Conservation (phyloP, 2,113 vertebrate species). For the Neopipo cinnamomea region DNA sequence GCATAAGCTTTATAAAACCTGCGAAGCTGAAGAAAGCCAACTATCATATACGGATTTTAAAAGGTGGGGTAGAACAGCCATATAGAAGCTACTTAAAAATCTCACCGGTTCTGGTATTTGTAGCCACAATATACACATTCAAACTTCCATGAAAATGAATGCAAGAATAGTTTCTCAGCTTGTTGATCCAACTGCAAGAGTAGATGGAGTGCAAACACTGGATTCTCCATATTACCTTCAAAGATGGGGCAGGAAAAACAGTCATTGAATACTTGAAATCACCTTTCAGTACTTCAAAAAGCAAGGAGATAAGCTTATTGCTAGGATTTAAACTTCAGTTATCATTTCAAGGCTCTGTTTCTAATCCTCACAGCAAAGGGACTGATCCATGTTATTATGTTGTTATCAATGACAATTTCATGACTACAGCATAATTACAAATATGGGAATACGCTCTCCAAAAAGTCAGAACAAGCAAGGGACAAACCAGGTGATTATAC, state of each 20-base stretch:
- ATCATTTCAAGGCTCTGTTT: neutral
- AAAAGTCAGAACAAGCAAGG: neutral
- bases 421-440: neutral
- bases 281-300: neutral
- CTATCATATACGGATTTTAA: neutral
- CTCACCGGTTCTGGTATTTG: slow-evolving; percentile 76
- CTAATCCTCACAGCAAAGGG: neutral
- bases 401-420: neutral
- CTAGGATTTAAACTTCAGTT: neutral
- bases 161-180: slow-evolving; percentile 79
- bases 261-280: neutral
- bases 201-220: slow-evolving; percentile 86
- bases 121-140: slow-evolving; percentile 81
- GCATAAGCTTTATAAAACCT: neutral
- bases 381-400: neutral
- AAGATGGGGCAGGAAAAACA: neutral
- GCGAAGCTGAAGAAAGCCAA: neutral
- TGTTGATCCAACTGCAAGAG: slow-evolving; percentile 77
- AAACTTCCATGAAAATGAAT: slow-evolving; percentile 83
- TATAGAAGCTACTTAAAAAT: neutral
- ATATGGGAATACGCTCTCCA: neutral
- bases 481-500: neutral
- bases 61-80: neutral
- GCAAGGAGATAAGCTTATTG: neutral
- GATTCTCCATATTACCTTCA: slow-evolving; percentile 84